Conservation (phyloP, 2,797 vertebrate genomes). For the Buphagus erythrorhynchus region DNA sequence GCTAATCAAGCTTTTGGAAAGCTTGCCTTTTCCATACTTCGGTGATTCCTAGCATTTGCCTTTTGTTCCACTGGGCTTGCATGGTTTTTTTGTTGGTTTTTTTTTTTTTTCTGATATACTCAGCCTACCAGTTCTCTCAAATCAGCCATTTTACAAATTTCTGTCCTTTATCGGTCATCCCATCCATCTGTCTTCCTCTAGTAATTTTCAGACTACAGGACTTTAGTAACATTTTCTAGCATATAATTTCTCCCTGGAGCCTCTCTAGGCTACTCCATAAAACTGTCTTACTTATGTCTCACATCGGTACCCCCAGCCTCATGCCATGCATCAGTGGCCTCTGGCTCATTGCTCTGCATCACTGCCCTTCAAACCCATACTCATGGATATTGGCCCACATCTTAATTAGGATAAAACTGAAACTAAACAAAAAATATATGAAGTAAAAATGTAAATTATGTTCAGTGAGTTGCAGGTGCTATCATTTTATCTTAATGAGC, state of each 20-base stretch:
- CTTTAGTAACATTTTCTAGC: slow-evolving; percentile 47
- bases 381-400: background rate
- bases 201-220: slow-evolving; percentile 52
- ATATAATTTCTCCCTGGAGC: slow-evolving; percentile 41
- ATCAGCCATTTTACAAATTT: slow-evolving; percentile 46
- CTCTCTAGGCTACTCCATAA: slow-evolving; percentile 33
- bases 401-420: slow-evolving; percentile 18
- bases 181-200: slow-evolving; percentile 63
- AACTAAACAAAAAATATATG: background rate
- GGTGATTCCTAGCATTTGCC: background rate
- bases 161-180: slow-evolving; percentile 38
- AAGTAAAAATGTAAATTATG: slow-evolving; percentile 31
- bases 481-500: slow-evolving; percentile 2
- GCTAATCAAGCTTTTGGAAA: slow-evolving; percentile 2
- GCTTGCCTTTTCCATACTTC: background rate
- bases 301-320: background rate
- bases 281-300: slow-evolving; percentile 36
- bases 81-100: background rate
- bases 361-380: background rate
- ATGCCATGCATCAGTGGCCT: background rate
- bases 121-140: background rate
- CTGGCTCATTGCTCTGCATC: background rate
- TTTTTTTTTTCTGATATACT: background rate
- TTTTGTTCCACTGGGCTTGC: background rate
- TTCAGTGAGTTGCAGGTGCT: background rate